Conservation (phyloP, 2,888 invertebrate species). For the Quadriops clusia region DNA sequence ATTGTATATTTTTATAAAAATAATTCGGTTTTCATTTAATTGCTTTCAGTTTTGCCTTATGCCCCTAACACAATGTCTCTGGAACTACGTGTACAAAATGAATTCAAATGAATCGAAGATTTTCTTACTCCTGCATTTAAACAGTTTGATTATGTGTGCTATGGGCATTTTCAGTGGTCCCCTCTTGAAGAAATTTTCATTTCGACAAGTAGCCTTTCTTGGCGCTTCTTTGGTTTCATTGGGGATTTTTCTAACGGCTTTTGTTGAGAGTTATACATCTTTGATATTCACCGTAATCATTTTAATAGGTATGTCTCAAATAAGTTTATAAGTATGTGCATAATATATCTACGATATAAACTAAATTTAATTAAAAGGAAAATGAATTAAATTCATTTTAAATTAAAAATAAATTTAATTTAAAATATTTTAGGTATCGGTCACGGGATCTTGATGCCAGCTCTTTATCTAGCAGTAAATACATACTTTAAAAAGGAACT, state of each 20-base stretch:
- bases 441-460: conserved; percentile 36
- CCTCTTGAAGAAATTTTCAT: conserved; percentile 34
- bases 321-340: too few species aligned
- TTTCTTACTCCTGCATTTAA: conserved; percentile 35
- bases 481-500: conserved; percentile 40
- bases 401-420: conserved; percentile 1
- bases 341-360: not conserved
- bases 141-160: conserved; percentile 33
- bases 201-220: conserved; percentile 32
- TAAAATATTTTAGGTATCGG: conserved; percentile 34
- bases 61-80: conserved; percentile 35
- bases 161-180: conserved; percentile 37
- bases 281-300: conserved; percentile 35
- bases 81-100: conserved; percentile 29
- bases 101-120: conserved; percentile 33
- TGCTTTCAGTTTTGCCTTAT: conserved; percentile 31
- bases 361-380: not conserved
- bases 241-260: conserved; percentile 35
- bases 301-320: conserved; percentile 27
- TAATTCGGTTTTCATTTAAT: too few species aligned
- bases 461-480: conserved; percentile 38
- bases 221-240: conserved; percentile 33
- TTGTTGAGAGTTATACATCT: conserved; percentile 31
- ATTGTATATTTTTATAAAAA: too few species aligned
- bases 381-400: not conserved